Conservation (phyloP, 2,797 vertebrate genomes). For the Phrynocephalus vlangalii region DNA sequence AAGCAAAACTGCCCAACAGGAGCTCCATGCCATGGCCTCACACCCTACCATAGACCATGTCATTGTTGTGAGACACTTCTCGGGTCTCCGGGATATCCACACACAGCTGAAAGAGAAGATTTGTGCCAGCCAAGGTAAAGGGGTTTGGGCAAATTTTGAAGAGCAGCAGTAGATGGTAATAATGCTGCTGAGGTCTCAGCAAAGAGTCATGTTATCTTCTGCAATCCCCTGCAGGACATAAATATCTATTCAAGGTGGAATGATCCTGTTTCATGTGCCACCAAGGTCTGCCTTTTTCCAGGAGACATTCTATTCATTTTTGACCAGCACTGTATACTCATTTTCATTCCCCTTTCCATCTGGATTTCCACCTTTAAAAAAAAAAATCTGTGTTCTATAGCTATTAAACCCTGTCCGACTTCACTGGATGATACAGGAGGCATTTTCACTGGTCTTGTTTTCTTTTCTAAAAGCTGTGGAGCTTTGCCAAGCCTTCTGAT, state of each 20-base stretch:
- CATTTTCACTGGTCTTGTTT: background rate
- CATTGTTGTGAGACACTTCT: background rate
- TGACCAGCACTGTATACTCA: background rate
- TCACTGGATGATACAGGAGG: background rate
- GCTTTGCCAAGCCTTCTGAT: background rate
- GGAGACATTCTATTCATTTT: background rate
- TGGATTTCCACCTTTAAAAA: background rate
- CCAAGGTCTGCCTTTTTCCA: background rate
- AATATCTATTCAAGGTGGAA: background rate
- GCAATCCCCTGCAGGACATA: background rate
- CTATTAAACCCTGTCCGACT: too few relatives aligned
- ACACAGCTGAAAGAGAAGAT: conserved; percentile 16
- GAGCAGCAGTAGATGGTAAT: background rate
- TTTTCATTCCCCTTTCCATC: background rate
- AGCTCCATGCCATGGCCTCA: conserved; percentile 16
- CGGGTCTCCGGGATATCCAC: background rate
- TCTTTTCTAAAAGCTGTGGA: background rate
- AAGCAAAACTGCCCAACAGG: background rate
- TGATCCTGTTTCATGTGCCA: background rate
- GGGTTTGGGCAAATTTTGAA: background rate
- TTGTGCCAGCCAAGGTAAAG: background rate
- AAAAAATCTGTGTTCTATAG: background rate
- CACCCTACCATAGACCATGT: background rate
- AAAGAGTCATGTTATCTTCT: background rate
- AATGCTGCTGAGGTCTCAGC: background rate